Percentiles rank a stretch among this genome's conserved stretches.
phyloP scores from a whole-genome alignment of 2,113 vertebrate genomes.

The Cavia porcellus region DNA sequence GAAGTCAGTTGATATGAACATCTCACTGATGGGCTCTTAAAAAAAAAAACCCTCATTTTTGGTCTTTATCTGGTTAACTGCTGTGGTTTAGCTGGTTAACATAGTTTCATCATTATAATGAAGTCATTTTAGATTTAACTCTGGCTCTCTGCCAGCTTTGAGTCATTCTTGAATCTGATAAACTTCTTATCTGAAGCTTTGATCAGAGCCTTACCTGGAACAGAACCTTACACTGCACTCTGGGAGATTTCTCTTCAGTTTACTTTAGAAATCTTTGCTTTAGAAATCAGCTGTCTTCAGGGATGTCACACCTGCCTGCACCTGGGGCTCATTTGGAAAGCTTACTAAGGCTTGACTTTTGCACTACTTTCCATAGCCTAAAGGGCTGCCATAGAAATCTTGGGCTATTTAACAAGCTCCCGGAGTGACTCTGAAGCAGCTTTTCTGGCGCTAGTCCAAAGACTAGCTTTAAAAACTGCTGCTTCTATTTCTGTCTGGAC shows the following conservation, averaged over 20 bases:
- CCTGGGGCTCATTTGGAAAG: background rate
- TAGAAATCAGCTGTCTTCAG: background rate
- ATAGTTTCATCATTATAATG: too few species aligned
- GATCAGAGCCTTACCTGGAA: background rate
- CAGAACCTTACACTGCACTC: background rate
- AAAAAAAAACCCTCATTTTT: background rate
- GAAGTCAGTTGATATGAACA: background rate
- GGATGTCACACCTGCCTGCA: too few species aligned
- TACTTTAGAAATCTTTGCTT: background rate
- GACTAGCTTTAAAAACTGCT: background rate
- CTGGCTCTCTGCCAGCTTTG: background rate
- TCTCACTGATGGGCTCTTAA: background rate
- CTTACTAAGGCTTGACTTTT: background rate
- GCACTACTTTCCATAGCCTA: background rate
- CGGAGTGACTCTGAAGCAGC: background rate
- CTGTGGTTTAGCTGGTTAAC: too few species aligned
- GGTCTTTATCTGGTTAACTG: background rate
- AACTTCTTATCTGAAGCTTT: background rate
- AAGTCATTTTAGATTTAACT: constrained; percentile 6
- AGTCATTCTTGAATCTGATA: background rate
- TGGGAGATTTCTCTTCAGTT: background rate
- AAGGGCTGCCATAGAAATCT: background rate
- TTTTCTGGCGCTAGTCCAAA: background rate
- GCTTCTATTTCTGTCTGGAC: background rate
- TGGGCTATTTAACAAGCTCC: background rate